Evolutionary conservation across 2,797 vertebrate species (phyloP), one percentile per base, ranked within the genome.

Genomic region (Austrolebias charrua): DNA sequence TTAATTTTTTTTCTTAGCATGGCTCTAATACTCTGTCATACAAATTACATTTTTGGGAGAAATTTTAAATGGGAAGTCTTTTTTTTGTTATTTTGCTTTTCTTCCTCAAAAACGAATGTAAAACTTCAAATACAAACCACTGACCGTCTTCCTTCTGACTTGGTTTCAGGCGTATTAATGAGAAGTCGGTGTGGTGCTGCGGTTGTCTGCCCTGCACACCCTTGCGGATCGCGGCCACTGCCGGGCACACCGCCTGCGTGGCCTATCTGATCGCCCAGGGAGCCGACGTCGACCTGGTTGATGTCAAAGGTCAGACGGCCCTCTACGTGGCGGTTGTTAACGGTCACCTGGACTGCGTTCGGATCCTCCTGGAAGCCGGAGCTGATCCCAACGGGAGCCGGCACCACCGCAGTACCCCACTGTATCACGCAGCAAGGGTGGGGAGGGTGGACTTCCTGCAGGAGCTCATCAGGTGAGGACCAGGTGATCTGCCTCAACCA

Each of bases 151-250:
- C 40, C 6, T 64, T 8, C 56, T 24, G 24, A 24, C 1, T 15
- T 9, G 57, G 0, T 46, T 15, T 2, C 73, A 98, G 96, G 73
- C 93, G 94, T 10, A 98, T 98, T 81, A 95, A 98, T 5, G 94
- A 97, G 91, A 97, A 96, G 91, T 96, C 95, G 0, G 94, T 97
- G 48, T 98, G 96, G 96, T 97, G 95, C 69, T 96, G 95, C 0
- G 96, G 96, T 49, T 96, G 95, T 88, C 89, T 98, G 13, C 96
- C 96, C 66, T 98, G 96, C 76, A 97, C 96, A 0, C 96, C 96
- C 0, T 86, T 98, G 79, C 91, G 95, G 35, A 96, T 98, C 0
- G 96, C 96, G 0, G 94, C 96, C 80, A 98, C 96, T 0, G 95
- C 95, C 0, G 96, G 96, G 19, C 96, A 98, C 0, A 92, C 92